Base-by-base conservation (phyloP, 2,888 invertebrate genomes). In the Meganola albula region DNA sequence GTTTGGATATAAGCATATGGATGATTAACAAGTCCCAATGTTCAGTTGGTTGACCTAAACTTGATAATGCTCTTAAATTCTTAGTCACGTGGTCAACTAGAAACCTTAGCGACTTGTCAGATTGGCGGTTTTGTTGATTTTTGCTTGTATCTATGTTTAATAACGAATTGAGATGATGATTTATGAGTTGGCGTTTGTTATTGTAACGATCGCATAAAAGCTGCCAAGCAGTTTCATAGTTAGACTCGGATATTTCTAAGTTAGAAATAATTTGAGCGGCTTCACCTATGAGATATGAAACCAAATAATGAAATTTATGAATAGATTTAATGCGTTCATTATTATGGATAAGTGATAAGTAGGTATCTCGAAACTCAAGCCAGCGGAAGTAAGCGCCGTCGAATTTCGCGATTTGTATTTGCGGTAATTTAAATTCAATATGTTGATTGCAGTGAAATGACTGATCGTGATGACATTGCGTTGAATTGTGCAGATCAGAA, bases 351-450 rank as follows among this genome's bases (percentile, higher is more conserved):
- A 31, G 8, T 24, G 12, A 24, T 18, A 20, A 24, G 25, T 38
- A 51, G 0, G 44, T 47, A 12, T 53, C 53, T 5, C 45, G 39
- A 23, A 49, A 53, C 14, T 53, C n/a, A n/a, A n/a, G n/a, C n/a
- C n/a, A n/a, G n/a, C n/a, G n/a, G n/a, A n/a, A n/a, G n/a, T n/a
- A n/a, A n/a, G n/a, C n/a, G n/a, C n/a, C n/a, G n/a, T n/a, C n/a
- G n/a, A n/a, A n/a, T n/a, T n/a, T n/a, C n/a, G n/a, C n/a, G n/a
- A n/a, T n/a, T n/a, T n/a, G n/a, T n/a, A n/a, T n/a, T n/a, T n/a
- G n/a, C n/a, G n/a, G n/a, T n/a, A n/a, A n/a, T n/a, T n/a, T n/a
- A n/a, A n/a, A n/a, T n/a, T n/a, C n/a, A n/a, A n/a, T n/a, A n/a
- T n/a, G n/a, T n/a, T n/a, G n/a, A n/a, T n/a, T n/a, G n/a, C n/a